These are phyloP conservation scores for Patella depressa DNA, from an alignment of 2,888 invertebrate species.

Conservation along the genomic window DNA sequence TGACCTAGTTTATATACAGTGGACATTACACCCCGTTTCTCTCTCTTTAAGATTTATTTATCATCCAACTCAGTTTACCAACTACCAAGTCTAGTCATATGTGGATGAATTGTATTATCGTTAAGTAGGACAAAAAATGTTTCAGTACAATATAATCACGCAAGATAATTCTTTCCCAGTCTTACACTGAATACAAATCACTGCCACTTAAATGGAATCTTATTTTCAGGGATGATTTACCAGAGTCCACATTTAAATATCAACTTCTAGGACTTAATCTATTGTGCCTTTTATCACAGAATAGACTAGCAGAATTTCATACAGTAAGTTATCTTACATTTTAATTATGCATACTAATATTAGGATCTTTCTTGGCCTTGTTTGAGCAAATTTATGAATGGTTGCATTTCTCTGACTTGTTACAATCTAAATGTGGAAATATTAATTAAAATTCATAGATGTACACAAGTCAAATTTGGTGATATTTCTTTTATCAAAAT, in stretches of 20 bases:
- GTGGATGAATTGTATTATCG: too few relatives aligned
- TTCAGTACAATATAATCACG: too few relatives aligned
- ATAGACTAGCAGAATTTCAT: conserved; percentile 97
- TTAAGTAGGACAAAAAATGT: too few relatives aligned
- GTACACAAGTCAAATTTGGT: not conserved
- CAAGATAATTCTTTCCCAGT: too few relatives aligned
- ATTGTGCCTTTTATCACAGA: conserved; percentile 92
- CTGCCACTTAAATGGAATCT: not conserved
- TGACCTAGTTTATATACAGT: too few relatives aligned
- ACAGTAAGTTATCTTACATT: conserved; percentile 74
- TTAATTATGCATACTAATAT: too few relatives aligned
- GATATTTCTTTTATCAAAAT: too few relatives aligned
- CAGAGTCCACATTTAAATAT: conserved; percentile 94
- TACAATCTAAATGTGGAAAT: not conserved
- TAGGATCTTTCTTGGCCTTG: too few relatives aligned
- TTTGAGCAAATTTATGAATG: not conserved
- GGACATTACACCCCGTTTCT: too few relatives aligned
- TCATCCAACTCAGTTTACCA: not conserved
- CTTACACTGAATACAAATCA: too few relatives aligned
- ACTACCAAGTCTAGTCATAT: too few relatives aligned
- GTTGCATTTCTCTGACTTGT: not conserved
- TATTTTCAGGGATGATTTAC: conserved; percentile 80
- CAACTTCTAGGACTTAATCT: conserved; percentile 95
- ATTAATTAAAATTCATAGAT: not conserved
- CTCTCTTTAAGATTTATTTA: not conserved